These are phyloP conservation scores for Atrina japonica DNA, from an alignment of 2,888 invertebrate species.

Conservation along the genomic window DNA sequence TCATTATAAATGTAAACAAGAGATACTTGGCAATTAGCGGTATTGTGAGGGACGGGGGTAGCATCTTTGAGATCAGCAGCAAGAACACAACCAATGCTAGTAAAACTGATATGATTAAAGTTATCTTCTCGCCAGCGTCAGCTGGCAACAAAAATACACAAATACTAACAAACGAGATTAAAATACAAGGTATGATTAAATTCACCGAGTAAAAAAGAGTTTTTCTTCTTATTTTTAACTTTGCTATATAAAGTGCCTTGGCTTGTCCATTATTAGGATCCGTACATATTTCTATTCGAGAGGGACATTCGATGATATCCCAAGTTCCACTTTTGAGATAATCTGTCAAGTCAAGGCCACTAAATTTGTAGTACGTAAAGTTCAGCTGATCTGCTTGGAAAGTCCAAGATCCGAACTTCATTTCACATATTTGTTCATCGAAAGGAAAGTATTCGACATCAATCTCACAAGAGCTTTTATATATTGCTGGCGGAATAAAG, in stretches of 20 bases:
- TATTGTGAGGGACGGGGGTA: constrained; percentile 98
- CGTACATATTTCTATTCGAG: constrained; percentile 63
- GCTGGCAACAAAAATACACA: constrained; percentile 99
- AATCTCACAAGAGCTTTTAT: constrained; percentile 99
- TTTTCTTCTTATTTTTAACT: constrained; percentile 96
- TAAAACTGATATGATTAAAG: constrained; percentile 96
- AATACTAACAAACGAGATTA: constrained; percentile 99
- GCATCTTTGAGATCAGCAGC: constrained; percentile 98
- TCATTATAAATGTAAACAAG: constrained; percentile 99
- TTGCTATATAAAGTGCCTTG: constrained; percentile 89
- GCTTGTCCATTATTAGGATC: constrained; percentile 66
- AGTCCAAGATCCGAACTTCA: constrained; percentile 93
- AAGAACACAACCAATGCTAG: constrained; percentile 99
- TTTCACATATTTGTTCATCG: constrained; percentile 99
- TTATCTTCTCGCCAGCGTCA: constrained; percentile 96
- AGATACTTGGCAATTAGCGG: constrained; percentile 99
- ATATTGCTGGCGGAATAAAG: constrained; percentile 99
- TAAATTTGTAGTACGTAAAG: constrained; percentile 73
- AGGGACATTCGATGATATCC: constrained; percentile 79
- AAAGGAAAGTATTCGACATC: constrained; percentile 99
- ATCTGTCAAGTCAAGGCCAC: constrained; percentile 78
- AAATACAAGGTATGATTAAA: constrained; percentile 98
- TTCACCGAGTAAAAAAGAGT: constrained; percentile 99
- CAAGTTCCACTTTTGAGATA: constrained; percentile 80
- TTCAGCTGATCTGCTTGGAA: constrained; percentile 76